These are phyloP conservation scores for Cygnus olor DNA, from an alignment of 2,797 vertebrate species.

Conservation along the genomic window DNA sequence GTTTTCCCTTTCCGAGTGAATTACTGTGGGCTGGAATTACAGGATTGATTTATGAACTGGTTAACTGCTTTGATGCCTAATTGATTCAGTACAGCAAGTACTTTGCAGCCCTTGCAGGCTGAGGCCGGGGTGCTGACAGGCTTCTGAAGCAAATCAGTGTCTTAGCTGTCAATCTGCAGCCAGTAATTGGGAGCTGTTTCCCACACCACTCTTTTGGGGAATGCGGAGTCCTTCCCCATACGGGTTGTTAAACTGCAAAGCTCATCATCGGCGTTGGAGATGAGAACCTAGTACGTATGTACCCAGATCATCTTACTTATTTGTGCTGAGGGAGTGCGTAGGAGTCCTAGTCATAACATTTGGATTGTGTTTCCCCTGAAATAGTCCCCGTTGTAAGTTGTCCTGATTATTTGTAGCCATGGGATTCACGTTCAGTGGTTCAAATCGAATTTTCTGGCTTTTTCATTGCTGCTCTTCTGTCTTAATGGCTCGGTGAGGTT, in stretches of 20 bases:
- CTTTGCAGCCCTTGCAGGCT: background rate
- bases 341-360: background rate
- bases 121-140: background rate
- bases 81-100: background rate
- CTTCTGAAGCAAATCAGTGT: background rate
- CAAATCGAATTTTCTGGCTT: background rate
- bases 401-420: background rate
- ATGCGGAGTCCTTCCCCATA: background rate
- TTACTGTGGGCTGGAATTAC: background rate
- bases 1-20: background rate
- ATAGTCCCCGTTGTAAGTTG: background rate
- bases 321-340: background rate
- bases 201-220: background rate
- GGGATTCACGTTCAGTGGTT: background rate
- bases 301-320: background rate
- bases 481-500: background rate
- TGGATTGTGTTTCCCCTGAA: background rate
- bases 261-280: background rate
- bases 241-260: background rate
- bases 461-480: background rate
- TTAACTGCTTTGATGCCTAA: background rate
- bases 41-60: background rate
- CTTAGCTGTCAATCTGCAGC: background rate
- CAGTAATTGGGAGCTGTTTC: background rate
- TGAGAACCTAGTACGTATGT: background rate